Evolutionary conservation across 1,140 invertebrate species (phyloP).

Genomic region (Protaetia brevitarsis): DNA sequence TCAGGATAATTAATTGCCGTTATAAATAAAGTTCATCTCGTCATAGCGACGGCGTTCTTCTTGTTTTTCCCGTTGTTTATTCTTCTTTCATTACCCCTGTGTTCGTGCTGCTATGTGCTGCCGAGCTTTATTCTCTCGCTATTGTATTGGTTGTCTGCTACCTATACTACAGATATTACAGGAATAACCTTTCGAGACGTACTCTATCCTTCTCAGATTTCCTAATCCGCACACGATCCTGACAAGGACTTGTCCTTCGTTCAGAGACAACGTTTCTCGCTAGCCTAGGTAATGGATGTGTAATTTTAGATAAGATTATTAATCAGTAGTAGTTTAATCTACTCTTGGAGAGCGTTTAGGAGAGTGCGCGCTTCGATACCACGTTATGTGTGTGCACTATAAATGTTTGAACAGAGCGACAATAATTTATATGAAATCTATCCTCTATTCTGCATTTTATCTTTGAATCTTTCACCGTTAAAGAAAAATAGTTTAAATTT

Average conservation of each 20-base stretch:
- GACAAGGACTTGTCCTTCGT: background rate
- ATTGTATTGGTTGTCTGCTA: background rate
- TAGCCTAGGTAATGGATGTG: slow-evolving; percentile 9
- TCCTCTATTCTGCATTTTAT: too few species aligned
- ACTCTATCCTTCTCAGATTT: background rate
- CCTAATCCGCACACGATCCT: background rate
- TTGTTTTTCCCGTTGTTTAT: slow-evolving; percentile 6
- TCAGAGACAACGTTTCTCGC: background rate
- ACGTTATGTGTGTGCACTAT: too few species aligned
- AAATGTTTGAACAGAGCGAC: too few species aligned
- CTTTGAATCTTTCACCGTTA: too few species aligned
- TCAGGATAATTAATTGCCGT: background rate
- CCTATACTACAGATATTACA: background rate
- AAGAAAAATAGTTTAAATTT: too few species aligned
- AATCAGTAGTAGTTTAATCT: background rate
- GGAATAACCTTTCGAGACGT: background rate
- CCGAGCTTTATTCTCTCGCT: too few species aligned
- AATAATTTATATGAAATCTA: too few species aligned
- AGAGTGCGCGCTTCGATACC: too few species aligned
- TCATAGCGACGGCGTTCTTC: background rate
- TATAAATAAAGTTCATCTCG: slow-evolving; percentile 10
- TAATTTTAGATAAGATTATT: background rate
- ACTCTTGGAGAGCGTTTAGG: too few species aligned
- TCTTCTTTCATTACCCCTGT: background rate
- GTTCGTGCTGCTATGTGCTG: background rate